Base-by-base conservation (phyloP, 2,113 vertebrate genomes). In the Acrocephalus arundinaceus region DNA sequence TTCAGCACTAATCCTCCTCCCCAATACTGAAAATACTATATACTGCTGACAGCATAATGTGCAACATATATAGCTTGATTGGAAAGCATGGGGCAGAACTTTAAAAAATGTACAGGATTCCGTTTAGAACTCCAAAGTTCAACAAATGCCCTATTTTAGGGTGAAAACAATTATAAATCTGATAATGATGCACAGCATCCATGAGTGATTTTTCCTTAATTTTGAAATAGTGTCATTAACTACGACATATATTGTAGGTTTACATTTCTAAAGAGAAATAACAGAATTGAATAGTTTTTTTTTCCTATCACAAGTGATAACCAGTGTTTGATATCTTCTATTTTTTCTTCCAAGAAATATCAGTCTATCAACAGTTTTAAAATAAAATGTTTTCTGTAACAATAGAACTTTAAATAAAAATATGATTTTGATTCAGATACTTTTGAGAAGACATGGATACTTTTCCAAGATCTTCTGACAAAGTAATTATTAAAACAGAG, bases 201-300 rank as follows among this genome's bases (percentile, higher is more conserved):
- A 98, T 97, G 98, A 98, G 97, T 97, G 85, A 78, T 81, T 97
- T 96, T 93, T 98, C 96, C 97, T 97, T 97, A 96, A 97, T 96
- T 97, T 94, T 97, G 98, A 97, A 98, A 97, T 97, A 97, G 97
- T 98, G 98, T 98, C 98, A 98, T 95, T 93, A 97, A 98, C 98
- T 97, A 98, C 98, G 97, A 98, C 98, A 98, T 98, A 89, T 94
- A 97, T 91, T 86, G 96, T 97, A 98, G 97, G 98, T 97, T 98
- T 96, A 98, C 98, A 98, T 98, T 98, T 98, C 98, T 98, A 98
- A 98, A 98, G 98, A 98, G 98, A 98, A 98, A 98, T 98, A 98
- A 98, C 98, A 95, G 92, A 97, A 79, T 94, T 98, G 97, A 96
- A 96, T 97, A 96, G 91, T 96, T 97, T 97, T 97, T 89, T 97